phyloP scores from a whole-genome alignment of 2,113 vertebrate species.

The Seriola quinqueradiata region DNA sequence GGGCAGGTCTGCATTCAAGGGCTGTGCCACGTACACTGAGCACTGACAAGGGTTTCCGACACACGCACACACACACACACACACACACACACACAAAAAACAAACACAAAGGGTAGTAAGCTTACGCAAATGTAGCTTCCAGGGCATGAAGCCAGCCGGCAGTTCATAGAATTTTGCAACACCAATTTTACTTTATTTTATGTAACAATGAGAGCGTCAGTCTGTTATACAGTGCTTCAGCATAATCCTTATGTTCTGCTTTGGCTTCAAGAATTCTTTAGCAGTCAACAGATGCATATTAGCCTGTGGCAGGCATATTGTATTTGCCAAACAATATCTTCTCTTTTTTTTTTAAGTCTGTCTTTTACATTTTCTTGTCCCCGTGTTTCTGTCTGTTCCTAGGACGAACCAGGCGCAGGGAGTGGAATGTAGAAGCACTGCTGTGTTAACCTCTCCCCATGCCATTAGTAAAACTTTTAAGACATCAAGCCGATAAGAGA shows the following conservation, averaged over 20 bases:
- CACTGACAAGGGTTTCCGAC: slow-evolving; percentile 30
- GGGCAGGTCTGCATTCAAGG: slow-evolving; percentile 73
- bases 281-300: slow-evolving; percentile 26
- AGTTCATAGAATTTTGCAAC: slow-evolving; percentile 33
- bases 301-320: not conserved
- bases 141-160: slow-evolving; percentile 31
- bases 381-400: slow-evolving; percentile 8
- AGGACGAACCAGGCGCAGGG: not conserved
- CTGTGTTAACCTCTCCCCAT: slow-evolving; percentile 20
- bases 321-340: not conserved
- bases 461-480: slow-evolving; percentile 25
- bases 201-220: slow-evolving; percentile 19
- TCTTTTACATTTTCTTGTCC: slow-evolving; percentile 7
- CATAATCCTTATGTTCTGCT: slow-evolving; percentile 22
- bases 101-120: slow-evolving; percentile 19
- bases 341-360: not conserved
- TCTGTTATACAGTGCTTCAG: slow-evolving; percentile 16
- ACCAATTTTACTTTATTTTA: slow-evolving; percentile 40
- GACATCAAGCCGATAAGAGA: not conserved
- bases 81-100: slow-evolving; percentile 12
- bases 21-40: slow-evolving; percentile 44
- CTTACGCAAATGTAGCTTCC: slow-evolving; percentile 30
- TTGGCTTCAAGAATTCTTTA: not conserved
- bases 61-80: slow-evolving; percentile 7
- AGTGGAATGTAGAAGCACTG: slow-evolving; percentile 6